Percentiles rank a stretch among this genome's conserved stretches.
Evolutionary conservation across 2,888 invertebrate genomes (phyloP).

Genomic region (Chalcis sispes): DNA sequence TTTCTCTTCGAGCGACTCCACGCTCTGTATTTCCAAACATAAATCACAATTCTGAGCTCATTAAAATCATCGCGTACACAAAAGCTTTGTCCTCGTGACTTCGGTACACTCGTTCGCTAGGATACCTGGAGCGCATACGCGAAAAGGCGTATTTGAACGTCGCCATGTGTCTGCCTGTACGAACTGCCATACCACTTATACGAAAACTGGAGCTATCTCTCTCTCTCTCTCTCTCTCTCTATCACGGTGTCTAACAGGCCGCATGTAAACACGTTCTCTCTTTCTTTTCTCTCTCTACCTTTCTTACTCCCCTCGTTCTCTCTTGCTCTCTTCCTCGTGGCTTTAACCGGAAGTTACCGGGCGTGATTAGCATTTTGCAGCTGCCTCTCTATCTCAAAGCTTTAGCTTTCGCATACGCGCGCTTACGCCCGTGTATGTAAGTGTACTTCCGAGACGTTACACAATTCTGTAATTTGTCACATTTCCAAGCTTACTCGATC

Average conservation of each 20-base stretch:
- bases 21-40: too few species aligned
- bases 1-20: too few species aligned
- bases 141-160: too few species aligned
- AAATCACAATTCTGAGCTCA: too few species aligned
- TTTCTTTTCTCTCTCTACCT: too few species aligned
- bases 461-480: slow-evolving; percentile 54
- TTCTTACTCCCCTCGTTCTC: neutral
- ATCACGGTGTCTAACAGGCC: neutral
- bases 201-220: slow-evolving; percentile 13
- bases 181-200: slow-evolving; percentile 64
- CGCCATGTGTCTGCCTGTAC: slow-evolving; percentile 65
- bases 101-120: too few species aligned
- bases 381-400: slow-evolving; percentile 14
- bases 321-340: neutral
- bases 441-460: slow-evolving; percentile 18
- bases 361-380: slow-evolving; percentile 52
- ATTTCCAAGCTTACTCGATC: slow-evolving; percentile 40
- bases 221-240: slow-evolving; percentile 6
- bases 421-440: neutral
- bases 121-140: too few species aligned
- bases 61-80: too few species aligned
- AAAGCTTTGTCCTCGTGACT: too few species aligned
- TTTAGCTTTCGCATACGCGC: neutral
- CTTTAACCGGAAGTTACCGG: slow-evolving; percentile 32
- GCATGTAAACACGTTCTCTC: too few species aligned